phyloP scores from a whole-genome alignment of 2,797 vertebrate species.

The Tangara arthus region DNA sequence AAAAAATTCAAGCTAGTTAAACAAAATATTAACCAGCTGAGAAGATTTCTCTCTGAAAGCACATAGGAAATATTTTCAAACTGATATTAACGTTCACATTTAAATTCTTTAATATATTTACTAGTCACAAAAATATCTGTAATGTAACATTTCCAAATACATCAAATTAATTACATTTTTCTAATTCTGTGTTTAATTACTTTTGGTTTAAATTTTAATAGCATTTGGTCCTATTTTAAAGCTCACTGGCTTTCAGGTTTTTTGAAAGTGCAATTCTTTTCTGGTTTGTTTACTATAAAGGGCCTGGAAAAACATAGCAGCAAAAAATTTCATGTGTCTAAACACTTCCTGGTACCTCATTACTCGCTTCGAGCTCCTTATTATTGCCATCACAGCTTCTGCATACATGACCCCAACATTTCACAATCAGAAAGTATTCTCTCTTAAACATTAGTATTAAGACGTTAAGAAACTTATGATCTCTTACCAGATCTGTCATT shows the following conservation, averaged over 20 bases:
- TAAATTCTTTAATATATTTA: not conserved
- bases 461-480: not conserved
- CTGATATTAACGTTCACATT: not conserved
- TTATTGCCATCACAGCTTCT: not conserved
- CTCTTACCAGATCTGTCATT: slow-evolving; percentile 88
- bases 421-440: not conserved
- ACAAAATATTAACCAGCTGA: not conserved
- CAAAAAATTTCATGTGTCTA: not conserved
- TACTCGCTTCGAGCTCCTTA: not conserved
- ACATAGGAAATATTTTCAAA: not conserved
- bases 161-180: not conserved
- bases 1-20: not conserved
- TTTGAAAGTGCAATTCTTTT: not conserved
- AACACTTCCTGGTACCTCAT: not conserved
- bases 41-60: not conserved
- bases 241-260: not conserved
- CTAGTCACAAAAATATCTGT: not conserved
- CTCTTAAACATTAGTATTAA: not conserved
- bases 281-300: not conserved
- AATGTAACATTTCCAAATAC: not conserved
- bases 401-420: not conserved
- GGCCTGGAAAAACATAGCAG: not conserved
- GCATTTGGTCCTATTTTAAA: not conserved
- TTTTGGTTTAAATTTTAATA: not conserved
- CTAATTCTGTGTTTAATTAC: not conserved